Percentiles rank a stretch among this genome's conserved stretches.
phyloP scores from a whole-genome alignment of 2,888 invertebrate genomes.

The Drosophila differens region DNA sequence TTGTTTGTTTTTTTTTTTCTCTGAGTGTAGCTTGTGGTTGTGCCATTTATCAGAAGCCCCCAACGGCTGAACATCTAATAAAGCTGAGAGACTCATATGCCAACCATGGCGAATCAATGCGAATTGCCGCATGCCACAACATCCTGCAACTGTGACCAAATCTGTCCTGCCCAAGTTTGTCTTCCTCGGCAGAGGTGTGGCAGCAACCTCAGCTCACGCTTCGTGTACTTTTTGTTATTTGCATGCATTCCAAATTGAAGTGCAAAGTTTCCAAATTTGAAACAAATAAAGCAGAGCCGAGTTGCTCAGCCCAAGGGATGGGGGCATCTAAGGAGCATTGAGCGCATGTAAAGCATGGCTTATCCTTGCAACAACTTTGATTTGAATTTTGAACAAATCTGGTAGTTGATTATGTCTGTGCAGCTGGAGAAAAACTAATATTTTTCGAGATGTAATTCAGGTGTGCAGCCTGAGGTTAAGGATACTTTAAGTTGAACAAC shows the following conservation, averaged over 20 bases:
- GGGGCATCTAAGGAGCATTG: not conserved
- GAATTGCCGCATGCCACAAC: constrained; percentile 54
- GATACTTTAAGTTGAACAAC: constrained; percentile 6
- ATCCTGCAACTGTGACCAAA: constrained; percentile 65
- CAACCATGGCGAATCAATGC: constrained; percentile 69
- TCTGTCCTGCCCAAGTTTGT: not conserved
- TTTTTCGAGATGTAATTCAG: constrained; percentile 1
- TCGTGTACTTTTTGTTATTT: constrained; percentile 50
- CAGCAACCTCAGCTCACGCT: constrained; percentile 19
- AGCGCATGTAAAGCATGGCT: constrained; percentile 46
- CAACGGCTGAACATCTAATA: constrained; percentile 68
- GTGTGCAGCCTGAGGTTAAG: not conserved
- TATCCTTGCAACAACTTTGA: constrained; percentile 67
- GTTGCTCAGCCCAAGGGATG: not conserved
- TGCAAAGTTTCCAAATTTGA: constrained; percentile 69
- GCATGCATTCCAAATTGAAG: constrained; percentile 77
- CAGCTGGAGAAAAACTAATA: not conserved
- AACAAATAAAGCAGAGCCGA: constrained; percentile 33
- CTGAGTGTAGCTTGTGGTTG: constrained; percentile 34
- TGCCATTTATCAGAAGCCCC: constrained; percentile 63
- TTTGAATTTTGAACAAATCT: constrained; percentile 54
- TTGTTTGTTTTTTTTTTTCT: constrained; percentile 10
- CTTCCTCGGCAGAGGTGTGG: constrained; percentile 7
- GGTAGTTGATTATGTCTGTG: constrained; percentile 34
- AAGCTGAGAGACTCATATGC: constrained; percentile 68